These are phyloP conservation scores for Polyploca ridens DNA, from an alignment of 2,888 invertebrate species.

Conservation along the genomic window DNA sequence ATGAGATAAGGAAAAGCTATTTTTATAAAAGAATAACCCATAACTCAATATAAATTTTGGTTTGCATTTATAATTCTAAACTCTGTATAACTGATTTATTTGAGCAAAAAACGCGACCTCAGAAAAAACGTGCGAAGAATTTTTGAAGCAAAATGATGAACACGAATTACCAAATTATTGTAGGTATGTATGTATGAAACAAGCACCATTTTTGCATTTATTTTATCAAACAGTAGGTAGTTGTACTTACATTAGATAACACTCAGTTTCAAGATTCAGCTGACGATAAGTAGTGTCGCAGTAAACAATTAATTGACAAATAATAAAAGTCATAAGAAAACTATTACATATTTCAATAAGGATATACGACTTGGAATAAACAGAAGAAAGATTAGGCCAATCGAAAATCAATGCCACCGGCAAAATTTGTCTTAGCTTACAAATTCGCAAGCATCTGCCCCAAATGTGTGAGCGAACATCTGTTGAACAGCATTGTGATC, in stretches of 20 bases:
- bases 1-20: background rate
- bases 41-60: background rate
- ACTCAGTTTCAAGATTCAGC: background rate
- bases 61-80: background rate
- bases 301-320: too few relatives aligned
- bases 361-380: background rate
- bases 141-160: background rate
- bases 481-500: slow-evolving; percentile 56
- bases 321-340: background rate
- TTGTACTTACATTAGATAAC: background rate
- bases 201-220: background rate
- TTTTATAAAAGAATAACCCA: background rate
- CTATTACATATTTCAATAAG: background rate
- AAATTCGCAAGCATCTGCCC: slow-evolving; percentile 69
- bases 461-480: slow-evolving; percentile 70
- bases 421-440: slow-evolving; percentile 52
- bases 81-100: background rate
- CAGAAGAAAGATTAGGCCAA: slow-evolving; percentile 29
- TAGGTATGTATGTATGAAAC: background rate
- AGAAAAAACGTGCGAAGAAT: background rate
- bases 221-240: background rate
- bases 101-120: background rate
- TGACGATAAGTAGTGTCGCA: too few relatives aligned
- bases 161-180: background rate
- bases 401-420: slow-evolving; percentile 50